Conservation (phyloP, 2,113 vertebrate species). For the Heterotilapia buettikoferi region DNA sequence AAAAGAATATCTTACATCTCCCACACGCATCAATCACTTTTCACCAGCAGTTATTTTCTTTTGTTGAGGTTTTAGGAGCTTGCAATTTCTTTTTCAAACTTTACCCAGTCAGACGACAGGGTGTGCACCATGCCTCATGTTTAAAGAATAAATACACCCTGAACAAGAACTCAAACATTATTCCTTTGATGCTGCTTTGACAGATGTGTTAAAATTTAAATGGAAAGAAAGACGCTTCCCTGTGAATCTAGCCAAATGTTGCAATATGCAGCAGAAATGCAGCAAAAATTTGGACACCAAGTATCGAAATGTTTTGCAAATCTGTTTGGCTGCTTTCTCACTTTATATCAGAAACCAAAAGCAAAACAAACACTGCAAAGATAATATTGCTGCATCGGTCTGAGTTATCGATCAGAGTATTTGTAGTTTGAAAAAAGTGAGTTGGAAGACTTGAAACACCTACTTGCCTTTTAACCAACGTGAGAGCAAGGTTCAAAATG, state of each 20-base stretch:
- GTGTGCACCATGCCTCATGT: neutral
- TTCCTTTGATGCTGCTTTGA: neutral
- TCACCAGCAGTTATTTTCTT: conserved; percentile 2
- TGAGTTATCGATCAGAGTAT: neutral
- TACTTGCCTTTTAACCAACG: neutral
- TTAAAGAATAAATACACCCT: neutral
- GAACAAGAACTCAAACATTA: neutral
- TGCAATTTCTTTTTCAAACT: neutral
- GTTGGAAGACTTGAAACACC: neutral
- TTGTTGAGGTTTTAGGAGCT: conserved; percentile 12
- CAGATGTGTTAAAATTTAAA: neutral
- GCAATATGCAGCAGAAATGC: neutral
- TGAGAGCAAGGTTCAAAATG: neutral
- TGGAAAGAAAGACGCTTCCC: neutral
- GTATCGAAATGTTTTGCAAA: neutral
- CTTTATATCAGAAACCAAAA: neutral
- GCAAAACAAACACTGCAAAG: neutral
- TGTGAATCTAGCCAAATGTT: neutral
- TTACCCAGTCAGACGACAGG: neutral
- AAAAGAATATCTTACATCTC: neutral
- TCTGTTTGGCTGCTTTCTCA: neutral
- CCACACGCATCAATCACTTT: neutral
- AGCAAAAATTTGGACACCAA: neutral
- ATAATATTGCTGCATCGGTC: neutral
- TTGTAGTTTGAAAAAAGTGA: neutral